phyloP scores from a whole-genome alignment of 1,140 invertebrate genomes.

The Drosophila erecta region DNA sequence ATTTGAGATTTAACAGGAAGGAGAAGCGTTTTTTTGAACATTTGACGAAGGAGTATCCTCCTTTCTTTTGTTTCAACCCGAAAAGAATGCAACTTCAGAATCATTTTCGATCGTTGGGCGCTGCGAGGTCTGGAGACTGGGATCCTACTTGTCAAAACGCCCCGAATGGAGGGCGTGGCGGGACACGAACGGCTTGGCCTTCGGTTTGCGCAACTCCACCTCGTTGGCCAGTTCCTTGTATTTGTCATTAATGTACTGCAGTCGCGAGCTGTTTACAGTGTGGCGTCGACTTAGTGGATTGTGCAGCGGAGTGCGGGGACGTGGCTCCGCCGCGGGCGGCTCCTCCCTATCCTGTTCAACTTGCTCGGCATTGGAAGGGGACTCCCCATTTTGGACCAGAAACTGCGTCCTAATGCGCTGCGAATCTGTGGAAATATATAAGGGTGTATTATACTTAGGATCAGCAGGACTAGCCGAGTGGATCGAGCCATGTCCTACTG shows the following conservation, averaged over 20 bases:
- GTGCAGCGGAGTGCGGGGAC: conserved; percentile 9
- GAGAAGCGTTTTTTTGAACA: not conserved
- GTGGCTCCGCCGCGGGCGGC: not conserved
- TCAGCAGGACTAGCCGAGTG: no score
- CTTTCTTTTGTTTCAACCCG: not conserved
- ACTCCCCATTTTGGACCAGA: not conserved
- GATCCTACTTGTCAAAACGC: conserved; percentile 34
- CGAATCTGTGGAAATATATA: not conserved
- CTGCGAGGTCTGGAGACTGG: no score
- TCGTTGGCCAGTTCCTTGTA: conserved; percentile 40
- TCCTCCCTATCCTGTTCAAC: not conserved
- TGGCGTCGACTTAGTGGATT: conserved; percentile 53
- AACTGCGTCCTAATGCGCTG: not conserved
- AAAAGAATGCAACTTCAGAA: no score
- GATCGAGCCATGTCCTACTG: no score
- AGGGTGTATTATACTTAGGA: no score
- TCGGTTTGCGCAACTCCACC: conserved; percentile 19
- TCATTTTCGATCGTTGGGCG: not conserved
- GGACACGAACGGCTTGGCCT: conserved; percentile 33
- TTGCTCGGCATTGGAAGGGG: not conserved
- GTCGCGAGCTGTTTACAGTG: conserved; percentile 41
- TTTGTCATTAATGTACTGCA: conserved; percentile 55
- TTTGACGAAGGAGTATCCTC: not conserved
- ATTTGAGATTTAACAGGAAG: conserved; percentile 1
- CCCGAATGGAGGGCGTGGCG: conserved; percentile 48